A percentile compares a stretch with the other conserved stretches of the same genome.
These are phyloP conservation scores for Manis crassicaudata DNA, from an alignment of 2,797 vertebrate genomes.

Conservation along the genomic window DNA sequence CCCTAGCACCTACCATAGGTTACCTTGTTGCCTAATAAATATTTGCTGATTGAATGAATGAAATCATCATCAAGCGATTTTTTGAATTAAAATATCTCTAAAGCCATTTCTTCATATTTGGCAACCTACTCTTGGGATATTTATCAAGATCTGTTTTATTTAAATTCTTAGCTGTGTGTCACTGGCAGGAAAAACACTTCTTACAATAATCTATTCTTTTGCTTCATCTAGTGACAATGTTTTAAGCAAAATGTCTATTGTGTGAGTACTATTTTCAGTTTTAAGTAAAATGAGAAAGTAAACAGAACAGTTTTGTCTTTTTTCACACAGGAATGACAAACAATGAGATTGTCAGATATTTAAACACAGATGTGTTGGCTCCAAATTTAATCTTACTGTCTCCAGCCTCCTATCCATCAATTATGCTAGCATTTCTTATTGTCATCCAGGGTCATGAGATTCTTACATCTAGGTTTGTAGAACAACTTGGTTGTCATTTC, in stretches of 20 bases:
- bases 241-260: slow-evolving; percentile 58
- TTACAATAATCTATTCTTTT: slow-evolving; percentile 37
- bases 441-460: neutral
- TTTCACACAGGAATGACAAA: slow-evolving; percentile 40
- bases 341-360: neutral
- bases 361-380: slow-evolving; percentile 59
- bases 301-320: slow-evolving; percentile 26
- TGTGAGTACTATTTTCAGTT: slow-evolving; percentile 46
- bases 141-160: slow-evolving; percentile 59
- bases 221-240: slow-evolving; percentile 41
- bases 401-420: neutral
- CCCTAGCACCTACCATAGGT: neutral
- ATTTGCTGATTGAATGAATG: slow-evolving; percentile 10
- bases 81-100: slow-evolving; percentile 16
- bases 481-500: neutral
- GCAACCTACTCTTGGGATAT: neutral
- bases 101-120: neutral
- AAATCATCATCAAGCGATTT: neutral
- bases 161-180: slow-evolving; percentile 43
- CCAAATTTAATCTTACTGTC: neutral
- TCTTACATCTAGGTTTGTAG: neutral
- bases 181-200: slow-evolving; percentile 3
- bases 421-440: neutral
- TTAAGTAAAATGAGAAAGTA: slow-evolving; percentile 54
- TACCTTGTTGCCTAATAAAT: neutral